These are phyloP conservation scores for Drusus annulatus DNA, from an alignment of 1,140 invertebrate species.

Conservation along the genomic window DNA sequence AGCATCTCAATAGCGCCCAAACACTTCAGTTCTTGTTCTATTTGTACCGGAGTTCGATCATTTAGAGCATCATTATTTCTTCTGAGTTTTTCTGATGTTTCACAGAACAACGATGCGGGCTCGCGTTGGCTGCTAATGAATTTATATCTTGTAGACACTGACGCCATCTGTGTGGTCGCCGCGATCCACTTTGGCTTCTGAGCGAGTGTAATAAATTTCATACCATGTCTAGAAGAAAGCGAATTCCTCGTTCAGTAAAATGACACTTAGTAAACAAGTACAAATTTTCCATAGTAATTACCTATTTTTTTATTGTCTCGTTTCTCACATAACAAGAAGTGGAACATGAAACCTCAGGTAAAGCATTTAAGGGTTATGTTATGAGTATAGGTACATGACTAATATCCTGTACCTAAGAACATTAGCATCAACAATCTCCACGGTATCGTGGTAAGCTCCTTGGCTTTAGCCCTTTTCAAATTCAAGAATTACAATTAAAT, in stretches of 20 bases:
- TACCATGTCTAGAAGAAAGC: neutral
- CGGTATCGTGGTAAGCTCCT: too few species aligned
- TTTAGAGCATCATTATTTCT: slow-evolving; percentile 26
- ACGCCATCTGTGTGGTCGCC: slow-evolving; percentile 46
- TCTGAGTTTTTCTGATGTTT: neutral
- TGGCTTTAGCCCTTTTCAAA: too few species aligned
- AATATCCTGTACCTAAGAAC: neutral
- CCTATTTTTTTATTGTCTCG: neutral
- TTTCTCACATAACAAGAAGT: too few species aligned
- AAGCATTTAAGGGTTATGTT: too few species aligned
- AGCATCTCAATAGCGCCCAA: slow-evolving; percentile 27
- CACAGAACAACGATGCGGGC: neutral
- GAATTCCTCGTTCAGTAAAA: neutral
- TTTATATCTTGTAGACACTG: slow-evolving; percentile 52
- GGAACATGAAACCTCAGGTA: too few species aligned
- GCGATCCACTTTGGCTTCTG: neutral
- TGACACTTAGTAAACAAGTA: neutral
- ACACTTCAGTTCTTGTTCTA: slow-evolving; percentile 18
- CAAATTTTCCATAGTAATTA: neutral
- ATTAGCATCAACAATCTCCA: too few species aligned
- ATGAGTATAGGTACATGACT: too few species aligned
- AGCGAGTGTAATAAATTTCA: neutral
- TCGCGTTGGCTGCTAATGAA: slow-evolving; percentile 51
- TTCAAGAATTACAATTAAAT: too few species aligned
- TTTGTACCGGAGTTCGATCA: slow-evolving; percentile 6